Conservation (phyloP, 2,113 vertebrate genomes). For the Xiphophorus couchianus region DNA sequence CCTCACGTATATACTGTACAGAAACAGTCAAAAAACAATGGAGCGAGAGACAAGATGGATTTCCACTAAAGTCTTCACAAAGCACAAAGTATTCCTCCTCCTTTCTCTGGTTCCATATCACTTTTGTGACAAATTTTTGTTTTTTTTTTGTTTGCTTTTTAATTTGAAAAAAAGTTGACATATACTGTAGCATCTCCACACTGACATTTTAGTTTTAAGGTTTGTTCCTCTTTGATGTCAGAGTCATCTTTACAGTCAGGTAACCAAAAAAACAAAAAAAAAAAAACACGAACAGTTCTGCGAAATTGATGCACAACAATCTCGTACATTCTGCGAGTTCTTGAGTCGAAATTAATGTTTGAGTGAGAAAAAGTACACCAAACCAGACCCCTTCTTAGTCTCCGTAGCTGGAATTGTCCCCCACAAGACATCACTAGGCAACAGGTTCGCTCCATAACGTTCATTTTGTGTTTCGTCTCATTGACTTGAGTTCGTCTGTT, state of each 20-base stretch:
- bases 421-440: slow-evolving; percentile 58
- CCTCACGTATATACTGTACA: slow-evolving; percentile 89
- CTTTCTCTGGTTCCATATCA: slow-evolving; percentile 72
- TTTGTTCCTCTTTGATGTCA: slow-evolving; percentile 73
- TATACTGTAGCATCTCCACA: slow-evolving; percentile 75
- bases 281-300: slow-evolving; percentile 68
- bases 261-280: slow-evolving; percentile 56
- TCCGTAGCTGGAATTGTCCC: slow-evolving; percentile 54
- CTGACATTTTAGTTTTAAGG: slow-evolving; percentile 63
- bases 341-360: slow-evolving; percentile 74
- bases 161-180: slow-evolving; percentile 76
- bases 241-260: slow-evolving; percentile 74
- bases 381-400: slow-evolving; percentile 53
- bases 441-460: slow-evolving; percentile 44
- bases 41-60: slow-evolving; percentile 75
- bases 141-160: slow-evolving; percentile 38
- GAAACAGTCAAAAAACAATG: slow-evolving; percentile 81
- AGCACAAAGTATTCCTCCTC: slow-evolving; percentile 74
- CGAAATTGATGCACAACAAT: slow-evolving; percentile 77
- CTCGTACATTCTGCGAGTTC: slow-evolving; percentile 80
- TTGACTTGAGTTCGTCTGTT: slow-evolving; percentile 57
- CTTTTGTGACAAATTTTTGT: slow-evolving; percentile 68
- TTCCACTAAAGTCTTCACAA: slow-evolving; percentile 79
- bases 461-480: slow-evolving; percentile 63
- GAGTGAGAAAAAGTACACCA: slow-evolving; percentile 72